Percentiles rank a stretch among this genome's conserved stretches.
Conservation (phyloP, 2,797 vertebrate genomes). For the Poeciliopsis presidionis region DNA sequence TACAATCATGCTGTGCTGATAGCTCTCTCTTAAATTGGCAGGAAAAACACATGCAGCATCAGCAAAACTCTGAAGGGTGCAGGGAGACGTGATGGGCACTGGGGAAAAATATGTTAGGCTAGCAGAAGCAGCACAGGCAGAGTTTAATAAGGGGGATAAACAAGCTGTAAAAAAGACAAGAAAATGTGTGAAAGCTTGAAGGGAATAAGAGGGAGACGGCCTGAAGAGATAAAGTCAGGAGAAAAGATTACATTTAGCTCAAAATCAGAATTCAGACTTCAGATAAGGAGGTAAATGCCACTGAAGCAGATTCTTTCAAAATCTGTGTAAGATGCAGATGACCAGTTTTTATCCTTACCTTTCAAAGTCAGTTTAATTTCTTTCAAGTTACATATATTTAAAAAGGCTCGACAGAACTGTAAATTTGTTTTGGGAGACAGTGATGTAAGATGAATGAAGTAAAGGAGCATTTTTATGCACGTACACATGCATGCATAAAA, state of each 20-base stretch:
- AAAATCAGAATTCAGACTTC: conserved; percentile 22
- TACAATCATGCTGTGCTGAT: conserved; percentile 51
- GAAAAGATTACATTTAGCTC: conserved; percentile 1
- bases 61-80: conserved; percentile 42
- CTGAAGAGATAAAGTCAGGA: conserved; percentile 11
- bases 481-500: background rate
- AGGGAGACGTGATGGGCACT: conserved; percentile 25
- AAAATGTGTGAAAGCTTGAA: conserved; percentile 34
- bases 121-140: conserved; percentile 29
- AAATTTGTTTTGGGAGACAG: background rate
- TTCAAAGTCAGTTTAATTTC: conserved; percentile 1
- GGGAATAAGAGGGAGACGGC: conserved; percentile 27
- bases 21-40: conserved; percentile 42
- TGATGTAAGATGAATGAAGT: background rate
- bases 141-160: conserved; percentile 41
- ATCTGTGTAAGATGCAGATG: conserved; percentile 9
- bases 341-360: background rate
- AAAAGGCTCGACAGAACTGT: background rate
- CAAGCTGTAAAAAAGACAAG: conserved; percentile 10
- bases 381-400: background rate
- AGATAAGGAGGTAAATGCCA: conserved; percentile 10
- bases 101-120: conserved; percentile 36
- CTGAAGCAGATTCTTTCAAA: background rate
- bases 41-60: conserved; percentile 44
- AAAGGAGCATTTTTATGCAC: background rate